phyloP scores from a whole-genome alignment of 2,797 vertebrate species.

The Danionella dracula region DNA sequence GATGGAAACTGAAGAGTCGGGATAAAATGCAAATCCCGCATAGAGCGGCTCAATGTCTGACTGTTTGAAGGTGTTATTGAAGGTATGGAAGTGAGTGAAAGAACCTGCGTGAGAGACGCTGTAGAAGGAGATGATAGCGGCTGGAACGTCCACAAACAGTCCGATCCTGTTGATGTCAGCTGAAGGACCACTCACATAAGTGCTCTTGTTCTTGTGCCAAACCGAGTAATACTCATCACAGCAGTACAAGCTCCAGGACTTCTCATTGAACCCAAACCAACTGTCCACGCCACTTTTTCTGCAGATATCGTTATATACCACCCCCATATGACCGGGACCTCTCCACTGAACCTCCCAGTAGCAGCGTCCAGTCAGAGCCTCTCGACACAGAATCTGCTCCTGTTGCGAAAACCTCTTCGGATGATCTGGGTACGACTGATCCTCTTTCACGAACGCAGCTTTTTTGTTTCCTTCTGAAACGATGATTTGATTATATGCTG shows the following conservation, averaged over 20 bases:
- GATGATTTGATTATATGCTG: not conserved
- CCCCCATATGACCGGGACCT: not conserved
- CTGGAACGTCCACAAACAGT: not conserved
- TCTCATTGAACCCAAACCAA: not conserved
- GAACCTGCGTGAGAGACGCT: not conserved
- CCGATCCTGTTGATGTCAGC: not conserved
- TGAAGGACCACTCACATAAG: not conserved
- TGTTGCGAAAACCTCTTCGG: not conserved
- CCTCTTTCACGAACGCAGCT: not conserved
- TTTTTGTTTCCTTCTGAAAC: not conserved
- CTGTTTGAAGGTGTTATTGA: not conserved
- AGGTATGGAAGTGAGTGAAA: not conserved
- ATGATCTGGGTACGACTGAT: not conserved
- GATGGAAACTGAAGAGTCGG: not conserved
- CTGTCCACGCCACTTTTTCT: not conserved
- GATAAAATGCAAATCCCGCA: not conserved
- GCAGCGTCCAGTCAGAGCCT: not conserved
- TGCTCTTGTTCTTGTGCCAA: not conserved
- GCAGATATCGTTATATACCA: not conserved
- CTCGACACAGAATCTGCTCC: not conserved
- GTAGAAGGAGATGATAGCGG: not conserved
- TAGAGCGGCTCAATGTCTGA: not conserved
- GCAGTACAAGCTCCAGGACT: not conserved
- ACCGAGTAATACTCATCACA: not conserved
- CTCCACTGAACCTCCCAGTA: not conserved